phyloP scores from a whole-genome alignment of 2,113 vertebrate species.

The Camelus bactrianus region DNA sequence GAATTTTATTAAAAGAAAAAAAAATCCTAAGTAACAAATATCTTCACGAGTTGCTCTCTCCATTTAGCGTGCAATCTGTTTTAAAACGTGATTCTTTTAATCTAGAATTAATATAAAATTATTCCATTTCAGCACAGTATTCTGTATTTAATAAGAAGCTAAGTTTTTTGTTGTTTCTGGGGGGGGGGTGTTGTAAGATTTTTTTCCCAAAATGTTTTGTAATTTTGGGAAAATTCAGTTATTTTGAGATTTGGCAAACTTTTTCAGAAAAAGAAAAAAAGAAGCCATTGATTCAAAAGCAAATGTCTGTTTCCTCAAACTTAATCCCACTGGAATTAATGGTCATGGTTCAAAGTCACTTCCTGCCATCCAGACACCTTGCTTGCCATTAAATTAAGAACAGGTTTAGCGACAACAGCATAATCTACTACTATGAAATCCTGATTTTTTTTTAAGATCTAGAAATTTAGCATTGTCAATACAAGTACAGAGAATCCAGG shows the following conservation, averaged over 20 bases:
- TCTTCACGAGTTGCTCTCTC: constrained; percentile 72
- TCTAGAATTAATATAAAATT: constrained; percentile 69
- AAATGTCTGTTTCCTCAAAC: constrained; percentile 56
- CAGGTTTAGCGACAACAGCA: neutral
- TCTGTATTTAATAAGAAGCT: constrained; percentile 62
- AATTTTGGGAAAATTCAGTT: constrained; percentile 35
- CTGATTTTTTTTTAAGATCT: neutral
- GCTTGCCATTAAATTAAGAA: constrained; percentile 36
- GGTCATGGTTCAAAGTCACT: constrained; percentile 24
- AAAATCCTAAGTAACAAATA: constrained; percentile 67
- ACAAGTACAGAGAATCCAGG: neutral
- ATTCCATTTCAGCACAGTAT: constrained; percentile 20
- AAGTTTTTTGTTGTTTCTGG: neutral
- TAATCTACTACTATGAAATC: neutral
- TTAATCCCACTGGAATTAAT: neutral
- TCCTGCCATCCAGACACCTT: neutral
- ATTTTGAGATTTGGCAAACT: constrained; percentile 28
- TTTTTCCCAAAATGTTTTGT: neutral
- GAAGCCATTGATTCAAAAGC: neutral
- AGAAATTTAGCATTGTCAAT: neutral
- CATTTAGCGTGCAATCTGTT: constrained; percentile 78
- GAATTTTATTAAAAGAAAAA: constrained; percentile 76
- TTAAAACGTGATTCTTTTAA: constrained; percentile 68
- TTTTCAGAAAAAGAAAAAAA: neutral
- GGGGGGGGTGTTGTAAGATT: neutral